Conservation (phyloP, 2,888 invertebrate species). For the Zelleria hepariella region DNA sequence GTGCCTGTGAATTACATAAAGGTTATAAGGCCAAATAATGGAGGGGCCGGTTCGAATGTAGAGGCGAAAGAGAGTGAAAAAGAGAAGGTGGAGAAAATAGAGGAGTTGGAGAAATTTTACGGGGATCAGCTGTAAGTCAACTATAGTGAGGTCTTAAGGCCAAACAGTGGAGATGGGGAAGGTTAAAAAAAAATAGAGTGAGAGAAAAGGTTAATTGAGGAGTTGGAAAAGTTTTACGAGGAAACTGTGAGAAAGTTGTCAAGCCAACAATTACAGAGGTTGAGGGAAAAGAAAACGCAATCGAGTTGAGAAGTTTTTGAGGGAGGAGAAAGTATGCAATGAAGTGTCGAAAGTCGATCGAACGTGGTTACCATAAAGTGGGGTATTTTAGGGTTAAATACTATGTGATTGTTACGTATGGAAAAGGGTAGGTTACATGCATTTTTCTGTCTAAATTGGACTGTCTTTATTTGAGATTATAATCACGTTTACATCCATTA, state of each 20-base stretch:
- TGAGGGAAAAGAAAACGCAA: too few relatives aligned
- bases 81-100: conserved; percentile 14
- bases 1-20: conserved; percentile 76
- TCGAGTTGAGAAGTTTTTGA: too few relatives aligned
- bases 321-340: background rate
- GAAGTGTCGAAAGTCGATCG: background rate
- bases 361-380: background rate
- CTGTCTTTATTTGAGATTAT: background rate
- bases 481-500: background rate
- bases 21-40: conserved; percentile 33
- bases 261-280: too few relatives aligned
- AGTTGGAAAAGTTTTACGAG: too few relatives aligned
- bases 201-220: too few relatives aligned
- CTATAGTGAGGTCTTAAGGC: too few relatives aligned
- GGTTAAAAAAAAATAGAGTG: too few relatives aligned
- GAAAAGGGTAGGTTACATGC: background rate
- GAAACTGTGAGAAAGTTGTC: too few relatives aligned
- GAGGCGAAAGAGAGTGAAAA: conserved; percentile 6
- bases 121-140: conserved; percentile 23
- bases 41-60: background rate
- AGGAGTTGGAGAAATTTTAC: conserved; percentile 28
- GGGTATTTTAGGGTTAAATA: background rate
- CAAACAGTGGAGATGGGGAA: too few relatives aligned
- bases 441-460: background rate
- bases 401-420: background rate